Base-by-base conservation (phyloP, 2,797 vertebrate species). In the Macropus fuliginosus region DNA sequence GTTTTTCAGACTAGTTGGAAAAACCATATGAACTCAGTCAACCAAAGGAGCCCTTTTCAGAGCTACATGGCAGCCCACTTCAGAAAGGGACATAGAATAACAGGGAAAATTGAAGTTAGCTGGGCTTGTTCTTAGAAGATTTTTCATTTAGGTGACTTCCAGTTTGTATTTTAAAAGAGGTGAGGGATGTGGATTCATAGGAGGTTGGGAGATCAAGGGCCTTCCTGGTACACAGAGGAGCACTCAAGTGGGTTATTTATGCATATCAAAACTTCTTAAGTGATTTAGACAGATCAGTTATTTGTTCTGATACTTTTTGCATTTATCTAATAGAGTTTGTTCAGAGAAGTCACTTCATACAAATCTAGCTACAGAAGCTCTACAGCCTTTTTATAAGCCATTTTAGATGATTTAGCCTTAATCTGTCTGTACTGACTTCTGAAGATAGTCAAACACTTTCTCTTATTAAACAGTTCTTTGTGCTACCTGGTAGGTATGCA, bases 1-100 rank as follows among this genome's bases (percentile, higher is more conserved):
- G 34, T 55, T 55, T 55, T 91, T 87, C 13, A 18, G n/a, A 55
- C 91, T 91, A 0, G 34, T 50, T 54, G 2, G 52, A 0, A 90
- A n/a, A 56, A 16, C 52, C 0, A 0, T 3, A 5, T 5, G 0
- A 4, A 5, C 0, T 12, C 1, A 5, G 0, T 12, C 1, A 3
- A 16, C 13, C 62, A 87, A 87, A 31, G 40, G 8, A 87, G 31
- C 40, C 9, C 40, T 46, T 87, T 87, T 87, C 40, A 50, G n/a
- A 46, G 9, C 21, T 27, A 27, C 12, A 27, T 46, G 74, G 16
- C 21, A 27, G 21, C 74, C 74, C 46, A 11, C 21, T 87, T 87
- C 74, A 46, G 40, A 27, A n/a, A 40, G 24, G 21, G 9, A 9
- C 10, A 27, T 87, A 87, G 40, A 87, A 40, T 87, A 46, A 1